phyloP scores from a whole-genome alignment of 2,113 vertebrate species.

The Solenodon paradoxus region DNA sequence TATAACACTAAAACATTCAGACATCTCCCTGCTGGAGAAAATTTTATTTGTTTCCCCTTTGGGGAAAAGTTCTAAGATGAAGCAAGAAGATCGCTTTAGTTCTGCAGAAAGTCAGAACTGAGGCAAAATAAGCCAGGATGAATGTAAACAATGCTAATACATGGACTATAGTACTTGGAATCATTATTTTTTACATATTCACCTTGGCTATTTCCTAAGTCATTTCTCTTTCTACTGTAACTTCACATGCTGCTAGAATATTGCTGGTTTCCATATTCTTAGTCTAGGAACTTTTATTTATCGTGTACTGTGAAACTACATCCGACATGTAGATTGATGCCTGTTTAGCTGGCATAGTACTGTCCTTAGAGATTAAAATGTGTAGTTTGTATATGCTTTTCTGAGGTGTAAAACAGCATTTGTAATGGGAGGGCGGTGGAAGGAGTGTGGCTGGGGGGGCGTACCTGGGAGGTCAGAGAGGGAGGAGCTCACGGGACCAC shows the following conservation, averaged over 20 bases:
- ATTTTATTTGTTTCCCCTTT: too few relatives aligned
- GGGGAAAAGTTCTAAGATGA: too few relatives aligned
- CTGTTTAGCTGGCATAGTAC: neutral
- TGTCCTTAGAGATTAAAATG: neutral
- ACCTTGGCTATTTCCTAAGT: neutral
- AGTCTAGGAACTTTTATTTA: neutral
- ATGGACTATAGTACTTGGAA: neutral
- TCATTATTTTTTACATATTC: neutral
- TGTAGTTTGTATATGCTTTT: neutral
- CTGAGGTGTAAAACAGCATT: neutral
- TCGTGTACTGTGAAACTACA: neutral
- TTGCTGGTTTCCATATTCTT: too few relatives aligned
- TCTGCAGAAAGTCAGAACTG: neutral
- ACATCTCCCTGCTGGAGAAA: too few relatives aligned
- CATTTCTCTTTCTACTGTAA: neutral
- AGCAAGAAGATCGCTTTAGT: slow-evolving; percentile 25
- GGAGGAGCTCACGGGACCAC: neutral
- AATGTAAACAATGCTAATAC: neutral
- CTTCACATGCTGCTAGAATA: neutral
- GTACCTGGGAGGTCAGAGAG: neutral
- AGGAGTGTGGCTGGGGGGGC: neutral
- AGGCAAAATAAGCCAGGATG: neutral
- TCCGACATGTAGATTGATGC: neutral
- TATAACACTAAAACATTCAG: neutral
- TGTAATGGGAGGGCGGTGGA: neutral